Conservation (phyloP, 1,140 invertebrate genomes). For the Leptinotarsa undecemlineata region DNA sequence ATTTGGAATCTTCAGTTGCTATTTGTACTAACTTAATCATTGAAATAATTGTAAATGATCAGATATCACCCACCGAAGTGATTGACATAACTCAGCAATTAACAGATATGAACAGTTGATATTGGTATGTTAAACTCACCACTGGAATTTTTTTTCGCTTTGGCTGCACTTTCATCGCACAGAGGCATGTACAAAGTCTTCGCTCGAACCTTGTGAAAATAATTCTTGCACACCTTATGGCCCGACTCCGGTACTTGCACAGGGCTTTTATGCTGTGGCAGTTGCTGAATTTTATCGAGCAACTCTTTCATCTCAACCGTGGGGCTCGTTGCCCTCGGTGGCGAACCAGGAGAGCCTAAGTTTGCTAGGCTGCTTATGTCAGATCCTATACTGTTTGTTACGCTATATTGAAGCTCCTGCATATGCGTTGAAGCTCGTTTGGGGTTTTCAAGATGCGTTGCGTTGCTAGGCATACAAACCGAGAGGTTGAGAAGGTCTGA, state of each 20-base stretch:
- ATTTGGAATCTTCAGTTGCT: no score
- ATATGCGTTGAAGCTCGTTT: constrained; percentile 37
- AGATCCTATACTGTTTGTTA: constrained; percentile 64
- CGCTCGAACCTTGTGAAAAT: constrained; percentile 56
- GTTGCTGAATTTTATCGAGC: constrained; percentile 70
- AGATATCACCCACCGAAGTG: no score
- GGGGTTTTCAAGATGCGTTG: constrained; percentile 35
- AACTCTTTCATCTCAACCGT: constrained; percentile 71
- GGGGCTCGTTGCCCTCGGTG: constrained; percentile 76
- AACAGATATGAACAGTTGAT: neutral
- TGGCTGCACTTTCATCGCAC: constrained; percentile 43
- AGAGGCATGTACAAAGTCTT: constrained; percentile 65
- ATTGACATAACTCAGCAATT: neutral
- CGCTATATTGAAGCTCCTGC: constrained; percentile 46
- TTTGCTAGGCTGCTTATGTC: constrained; percentile 69
- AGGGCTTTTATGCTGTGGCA: constrained; percentile 57
- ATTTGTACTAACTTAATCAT: no score
- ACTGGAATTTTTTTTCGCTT: constrained; percentile 29
- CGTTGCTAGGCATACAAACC: constrained; percentile 47
- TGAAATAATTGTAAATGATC: no score
- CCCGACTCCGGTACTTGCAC: constrained; percentile 33
- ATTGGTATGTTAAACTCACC: constrained; percentile 27
- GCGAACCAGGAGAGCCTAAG: constrained; percentile 68
- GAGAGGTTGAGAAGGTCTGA: constrained; percentile 51
- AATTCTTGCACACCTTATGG: constrained; percentile 36